Evolutionary conservation across 23 tunicate genomes (phyloP).

Genomic region (Halocynthia aurantium): DNA sequence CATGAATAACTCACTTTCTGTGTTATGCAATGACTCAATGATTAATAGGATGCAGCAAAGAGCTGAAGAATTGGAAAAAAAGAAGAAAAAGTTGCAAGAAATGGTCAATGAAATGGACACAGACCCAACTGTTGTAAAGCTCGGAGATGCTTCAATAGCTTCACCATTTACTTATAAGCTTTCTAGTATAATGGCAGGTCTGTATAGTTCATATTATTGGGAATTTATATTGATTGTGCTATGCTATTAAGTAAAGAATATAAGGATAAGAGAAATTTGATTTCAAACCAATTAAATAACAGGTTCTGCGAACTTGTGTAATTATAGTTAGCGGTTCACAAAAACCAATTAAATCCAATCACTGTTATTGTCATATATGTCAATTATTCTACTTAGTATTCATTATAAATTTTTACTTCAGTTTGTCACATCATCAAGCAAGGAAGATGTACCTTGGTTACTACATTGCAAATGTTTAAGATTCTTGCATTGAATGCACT

Average conservation of each 20-base stretch:
- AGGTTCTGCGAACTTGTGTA: too few species aligned
- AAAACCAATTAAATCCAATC: too few species aligned
- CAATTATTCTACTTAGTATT: not conserved
- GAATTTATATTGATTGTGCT: not conserved
- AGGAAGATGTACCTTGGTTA: slow-evolving; percentile 96
- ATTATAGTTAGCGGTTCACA: too few species aligned
- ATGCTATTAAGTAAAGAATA: not conserved
- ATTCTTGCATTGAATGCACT: slow-evolving; percentile 92
- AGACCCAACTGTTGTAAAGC: slow-evolving; percentile 78
- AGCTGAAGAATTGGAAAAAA: slow-evolving; percentile 21
- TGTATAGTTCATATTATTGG: slow-evolving; percentile 3
- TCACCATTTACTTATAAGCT: slow-evolving; percentile 96
- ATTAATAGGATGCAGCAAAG: slow-evolving; percentile 18
- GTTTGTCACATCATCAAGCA: slow-evolving; percentile 99
- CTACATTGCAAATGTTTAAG: slow-evolving; percentile 96
- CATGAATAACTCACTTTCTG: too few species aligned
- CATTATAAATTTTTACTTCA: slow-evolving; percentile 13
- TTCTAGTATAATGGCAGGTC: slow-evolving; percentile 82
- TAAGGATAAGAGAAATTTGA: not conserved
- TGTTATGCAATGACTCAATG: too few species aligned
- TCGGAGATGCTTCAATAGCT: slow-evolving; percentile 98
- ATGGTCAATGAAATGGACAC: slow-evolving; percentile 73
- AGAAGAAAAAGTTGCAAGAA: slow-evolving; percentile 50
- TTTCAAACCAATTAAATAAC: too few species aligned
- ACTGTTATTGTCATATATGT: too few species aligned